These are phyloP conservation scores for Caenorhabditis macrosperma DNA, from an alignment of 2,888 invertebrate species.

Conservation along the genomic window DNA sequence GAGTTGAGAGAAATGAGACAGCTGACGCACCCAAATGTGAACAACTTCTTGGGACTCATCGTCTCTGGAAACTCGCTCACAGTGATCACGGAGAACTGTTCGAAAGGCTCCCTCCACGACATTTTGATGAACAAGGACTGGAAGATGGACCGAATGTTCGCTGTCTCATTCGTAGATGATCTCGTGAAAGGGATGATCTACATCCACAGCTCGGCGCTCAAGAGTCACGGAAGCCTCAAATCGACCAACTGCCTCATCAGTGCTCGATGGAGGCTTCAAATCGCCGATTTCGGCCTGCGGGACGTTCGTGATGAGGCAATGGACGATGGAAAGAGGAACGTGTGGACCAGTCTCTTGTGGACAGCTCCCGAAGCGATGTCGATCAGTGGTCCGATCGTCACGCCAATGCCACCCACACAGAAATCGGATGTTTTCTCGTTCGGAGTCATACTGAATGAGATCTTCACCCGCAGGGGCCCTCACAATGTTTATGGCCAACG, in stretches of 20 bases:
- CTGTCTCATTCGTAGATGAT: conserved; percentile 97
- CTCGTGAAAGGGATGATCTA: conserved; percentile 88
- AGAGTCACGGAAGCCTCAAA: conserved; percentile 94
- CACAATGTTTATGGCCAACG: conserved; percentile 83
- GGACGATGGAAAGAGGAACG: conserved; percentile 61
- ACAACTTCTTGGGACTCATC: conserved; percentile 91
- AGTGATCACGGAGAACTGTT: conserved; percentile 96
- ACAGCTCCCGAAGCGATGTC: conserved; percentile 92
- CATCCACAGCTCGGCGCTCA: conserved; percentile 83
- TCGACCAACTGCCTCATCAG: conserved; percentile 99
- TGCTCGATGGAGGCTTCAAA: conserved; percentile 96
- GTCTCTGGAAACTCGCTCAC: conserved; percentile 89
- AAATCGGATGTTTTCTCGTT: conserved; percentile 96
- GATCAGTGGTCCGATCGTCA: conserved; percentile 12
- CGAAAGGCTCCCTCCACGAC: conserved; percentile 98
- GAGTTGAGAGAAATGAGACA: conserved; percentile 86
- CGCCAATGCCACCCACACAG: conserved; percentile 36
- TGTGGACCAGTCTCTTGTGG: conserved; percentile 85
- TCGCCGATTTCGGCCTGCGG: conserved; percentile 95
- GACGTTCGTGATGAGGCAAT: conserved; percentile 85
- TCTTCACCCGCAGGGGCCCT: conserved; percentile 92
- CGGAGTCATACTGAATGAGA: conserved; percentile 94
- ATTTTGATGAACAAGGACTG: conserved; percentile 98
- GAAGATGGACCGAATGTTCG: conserved; percentile 95
- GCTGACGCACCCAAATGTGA: conserved; percentile 95